phyloP scores from a whole-genome alignment of 2,797 vertebrate genomes.

The Bradypus variegatus region DNA sequence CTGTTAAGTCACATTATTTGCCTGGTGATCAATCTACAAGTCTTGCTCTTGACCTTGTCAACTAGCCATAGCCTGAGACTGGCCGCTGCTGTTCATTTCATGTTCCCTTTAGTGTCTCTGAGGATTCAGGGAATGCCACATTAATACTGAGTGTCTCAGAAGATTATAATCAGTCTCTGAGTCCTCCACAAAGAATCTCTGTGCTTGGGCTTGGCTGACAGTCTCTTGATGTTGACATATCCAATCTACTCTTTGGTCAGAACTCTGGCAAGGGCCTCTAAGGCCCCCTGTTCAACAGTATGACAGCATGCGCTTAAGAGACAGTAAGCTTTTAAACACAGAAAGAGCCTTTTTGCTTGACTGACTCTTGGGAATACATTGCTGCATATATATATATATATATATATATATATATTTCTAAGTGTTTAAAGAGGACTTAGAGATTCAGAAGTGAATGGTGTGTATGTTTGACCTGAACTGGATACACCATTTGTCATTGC shows the following conservation, averaged over 20 bases:
- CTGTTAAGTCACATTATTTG: constrained; percentile 13
- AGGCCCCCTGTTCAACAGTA: constrained; percentile 11
- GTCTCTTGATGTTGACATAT: neutral
- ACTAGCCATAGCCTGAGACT: neutral
- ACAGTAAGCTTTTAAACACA: constrained; percentile 22
- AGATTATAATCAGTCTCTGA: constrained; percentile 6
- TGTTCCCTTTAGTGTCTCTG: neutral
- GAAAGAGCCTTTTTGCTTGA: neutral
- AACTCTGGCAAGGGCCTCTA: too few relatives aligned
- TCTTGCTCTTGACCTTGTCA: constrained; percentile 16
- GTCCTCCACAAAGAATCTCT: neutral
- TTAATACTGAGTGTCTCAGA: constrained; percentile 10
- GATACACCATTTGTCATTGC: constrained; percentile 52
- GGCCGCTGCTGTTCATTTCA: neutral
- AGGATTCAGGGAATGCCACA: neutral
- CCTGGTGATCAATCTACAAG: neutral
- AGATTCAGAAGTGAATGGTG: constrained; percentile 37
- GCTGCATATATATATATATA: neutral
- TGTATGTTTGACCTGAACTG: constrained; percentile 37
- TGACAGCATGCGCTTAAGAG: too few relatives aligned
- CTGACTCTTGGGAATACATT: neutral
- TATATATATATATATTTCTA: constrained; percentile 19
- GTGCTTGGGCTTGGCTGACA: constrained; percentile 32
- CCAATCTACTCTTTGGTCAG: neutral
- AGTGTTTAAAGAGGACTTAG: constrained; percentile 46